Base-by-base conservation (phyloP, 2,797 vertebrate species). In the Brotula barbata region DNA sequence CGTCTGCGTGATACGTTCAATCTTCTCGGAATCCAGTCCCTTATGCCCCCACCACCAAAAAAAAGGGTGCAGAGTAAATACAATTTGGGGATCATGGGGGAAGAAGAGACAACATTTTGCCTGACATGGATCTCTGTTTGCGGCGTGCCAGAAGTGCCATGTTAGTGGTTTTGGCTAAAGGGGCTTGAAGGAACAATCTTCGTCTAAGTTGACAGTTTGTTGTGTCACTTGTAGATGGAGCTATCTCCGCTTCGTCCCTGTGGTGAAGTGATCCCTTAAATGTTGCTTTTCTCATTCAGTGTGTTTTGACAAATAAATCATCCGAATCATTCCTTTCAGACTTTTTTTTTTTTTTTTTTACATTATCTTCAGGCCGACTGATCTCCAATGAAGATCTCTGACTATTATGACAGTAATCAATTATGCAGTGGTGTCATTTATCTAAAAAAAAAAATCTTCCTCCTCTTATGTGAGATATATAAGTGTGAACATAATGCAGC, bases 201-300 rank as follows among this genome's bases (percentile, higher is more conserved):
- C 73, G 78, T 82, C 65, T 80, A 77, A 83, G 76, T 73, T 88
- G 86, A 88, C 85, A 88, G 82, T 80, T 86, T 83, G 76, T 83
- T 83, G 60, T 85, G 78, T 73, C 72, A 73, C 79, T 84, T 78
- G 74, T 72, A 64, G 69, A 73, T 54, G 73, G 75, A 85, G 77
- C 69, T 68, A 71, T 85, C 81, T 83, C 71, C 74, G 85, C 81
- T 83, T 87, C 79, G 81, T 85, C 85, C 82, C 83, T 7, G 50
- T 71, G 76, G n/a, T n/a, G 76, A 82, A 69, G 81, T 71, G 42
- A 85, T 82, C 77, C 74, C 58, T 70, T 2, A 19, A 75, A 82
- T 70, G 68, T 73, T 65, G 58, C 31, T 57, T 49, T 56, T 47
- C 31, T 44, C 25, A 60, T 64, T 73, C 57, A 44, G 50, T 62